Evolutionary conservation across 2,797 vertebrate species (phyloP).

Genomic region (Myripristis murdjan): DNA sequence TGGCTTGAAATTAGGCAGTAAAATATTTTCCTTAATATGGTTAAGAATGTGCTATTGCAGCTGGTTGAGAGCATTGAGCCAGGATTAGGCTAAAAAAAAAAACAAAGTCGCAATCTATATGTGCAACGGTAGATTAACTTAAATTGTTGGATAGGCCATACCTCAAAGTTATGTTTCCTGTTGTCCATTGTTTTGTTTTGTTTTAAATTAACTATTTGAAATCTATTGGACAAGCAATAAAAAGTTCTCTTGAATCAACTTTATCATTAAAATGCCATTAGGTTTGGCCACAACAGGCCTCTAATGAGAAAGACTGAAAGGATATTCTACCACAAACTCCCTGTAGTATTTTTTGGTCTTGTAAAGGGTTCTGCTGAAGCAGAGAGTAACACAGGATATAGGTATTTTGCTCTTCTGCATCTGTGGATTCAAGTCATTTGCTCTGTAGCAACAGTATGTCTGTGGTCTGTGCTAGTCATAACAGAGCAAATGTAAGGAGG

Average conservation of each 20-base stretch:
- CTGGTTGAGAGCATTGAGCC: constrained; percentile 4
- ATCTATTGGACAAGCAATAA: constrained; percentile 52
- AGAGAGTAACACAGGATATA: neutral
- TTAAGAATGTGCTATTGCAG: constrained; percentile 17
- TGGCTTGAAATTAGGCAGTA: constrained; percentile 8
- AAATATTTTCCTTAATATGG: constrained; percentile 1
- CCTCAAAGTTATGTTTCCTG: constrained; percentile 31
- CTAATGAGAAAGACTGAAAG: constrained; percentile 43
- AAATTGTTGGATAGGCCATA: constrained; percentile 21
- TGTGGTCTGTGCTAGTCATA: constrained; percentile 8
- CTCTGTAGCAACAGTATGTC: constrained; percentile 3
- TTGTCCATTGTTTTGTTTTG: constrained; percentile 24
- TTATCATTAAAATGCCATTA: constrained; percentile 64
- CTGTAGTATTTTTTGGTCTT: constrained; percentile 27
- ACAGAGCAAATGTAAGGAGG: too few species aligned
- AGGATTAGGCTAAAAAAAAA: constrained; percentile 5
- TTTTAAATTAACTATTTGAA: constrained; percentile 41
- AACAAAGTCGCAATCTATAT: neutral
- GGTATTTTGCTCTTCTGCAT: constrained; percentile 21
- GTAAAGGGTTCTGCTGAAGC: constrained; percentile 28
- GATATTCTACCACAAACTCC: constrained; percentile 40
- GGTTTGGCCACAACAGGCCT: constrained; percentile 43
- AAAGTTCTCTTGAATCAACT: constrained; percentile 25
- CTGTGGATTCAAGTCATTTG: neutral
- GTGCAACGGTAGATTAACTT: constrained; percentile 13